These are phyloP conservation scores for Pentalonia nigronervosa DNA, from an alignment of 1,140 invertebrate species.

Conservation along the genomic window DNA sequence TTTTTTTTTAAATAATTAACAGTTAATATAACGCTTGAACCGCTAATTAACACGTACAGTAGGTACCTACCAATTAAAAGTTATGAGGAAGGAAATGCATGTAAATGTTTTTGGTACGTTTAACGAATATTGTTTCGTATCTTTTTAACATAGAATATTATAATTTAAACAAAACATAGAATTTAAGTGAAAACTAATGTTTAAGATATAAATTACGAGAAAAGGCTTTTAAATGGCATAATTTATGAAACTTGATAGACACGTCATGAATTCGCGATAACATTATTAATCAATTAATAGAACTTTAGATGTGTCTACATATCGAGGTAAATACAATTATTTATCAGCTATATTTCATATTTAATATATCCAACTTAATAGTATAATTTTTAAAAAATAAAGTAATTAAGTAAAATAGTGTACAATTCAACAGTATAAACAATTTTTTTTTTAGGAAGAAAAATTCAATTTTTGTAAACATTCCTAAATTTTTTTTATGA, in stretches of 20 bases:
- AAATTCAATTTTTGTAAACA: not conserved
- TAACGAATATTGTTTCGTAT: not conserved
- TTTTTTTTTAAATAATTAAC: not conserved
- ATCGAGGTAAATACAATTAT: not conserved
- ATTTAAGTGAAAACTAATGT: conserved; percentile 3
- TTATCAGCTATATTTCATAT: not conserved
- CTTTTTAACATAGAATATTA: not conserved
- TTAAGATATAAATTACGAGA: not conserved
- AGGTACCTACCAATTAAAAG: not conserved
- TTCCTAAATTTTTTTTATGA: too few relatives aligned
- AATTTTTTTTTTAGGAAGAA: not conserved
- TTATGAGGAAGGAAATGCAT: not conserved
- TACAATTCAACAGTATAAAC: not conserved
- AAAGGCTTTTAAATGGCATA: not conserved
- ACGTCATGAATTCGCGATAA: not conserved
- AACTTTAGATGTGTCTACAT: not conserved
- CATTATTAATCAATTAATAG: not conserved
- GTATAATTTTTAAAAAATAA: not conserved
- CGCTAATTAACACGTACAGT: not conserved
- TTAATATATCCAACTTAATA: not conserved
- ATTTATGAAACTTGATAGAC: not conserved
- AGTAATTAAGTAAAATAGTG: not conserved
- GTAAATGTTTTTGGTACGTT: not conserved
- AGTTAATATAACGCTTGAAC: not conserved
- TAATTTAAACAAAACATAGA: not conserved